A percentile compares a stretch with the other conserved stretches of the same genome.
Evolutionary conservation across 2,888 invertebrate species (phyloP).

Genomic region (Nephrocerus scutellatus): DNA sequence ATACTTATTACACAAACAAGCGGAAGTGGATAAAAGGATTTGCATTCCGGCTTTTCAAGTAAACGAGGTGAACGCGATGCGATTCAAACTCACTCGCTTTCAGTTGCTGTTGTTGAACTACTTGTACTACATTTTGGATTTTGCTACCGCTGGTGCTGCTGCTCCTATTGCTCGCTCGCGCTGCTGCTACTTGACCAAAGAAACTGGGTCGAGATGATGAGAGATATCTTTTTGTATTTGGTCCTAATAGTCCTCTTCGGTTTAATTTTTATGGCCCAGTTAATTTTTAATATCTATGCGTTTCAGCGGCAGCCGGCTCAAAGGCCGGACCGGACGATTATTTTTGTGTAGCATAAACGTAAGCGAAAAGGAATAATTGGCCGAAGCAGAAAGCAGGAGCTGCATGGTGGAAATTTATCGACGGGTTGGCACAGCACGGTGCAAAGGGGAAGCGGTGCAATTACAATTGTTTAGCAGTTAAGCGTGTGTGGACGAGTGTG

Average conservation of each 20-base stretch:
- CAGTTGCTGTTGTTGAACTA: too few species aligned
- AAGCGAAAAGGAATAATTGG: not conserved
- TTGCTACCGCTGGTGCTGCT: too few species aligned
- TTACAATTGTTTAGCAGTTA: conserved; percentile 21
- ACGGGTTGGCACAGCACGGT: not conserved
- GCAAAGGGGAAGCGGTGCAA: conserved; percentile 9
- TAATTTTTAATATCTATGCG: conserved; percentile 45
- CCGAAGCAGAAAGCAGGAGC: not conserved
- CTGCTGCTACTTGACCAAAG: too few species aligned
- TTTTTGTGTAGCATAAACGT: conserved; percentile 33
- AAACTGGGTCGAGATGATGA: conserved; percentile 38
- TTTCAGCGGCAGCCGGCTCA: conserved; percentile 42
- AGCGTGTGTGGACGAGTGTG: too few species aligned
- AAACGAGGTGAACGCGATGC: too few species aligned
- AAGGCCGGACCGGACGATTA: conserved; percentile 38
- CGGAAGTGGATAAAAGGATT: too few species aligned
- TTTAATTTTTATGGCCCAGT: conserved; percentile 45
- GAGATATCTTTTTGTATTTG: conserved; percentile 44
- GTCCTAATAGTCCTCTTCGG: conserved; percentile 46
- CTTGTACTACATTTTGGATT: too few species aligned
- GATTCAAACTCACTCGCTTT: too few species aligned
- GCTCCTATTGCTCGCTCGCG: too few species aligned
- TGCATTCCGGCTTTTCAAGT: too few species aligned
- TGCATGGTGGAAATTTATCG: not conserved
- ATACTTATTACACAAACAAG: too few species aligned